Evolutionary conservation across 2,113 vertebrate genomes (phyloP).

Genomic region (Mugil cephalus): DNA sequence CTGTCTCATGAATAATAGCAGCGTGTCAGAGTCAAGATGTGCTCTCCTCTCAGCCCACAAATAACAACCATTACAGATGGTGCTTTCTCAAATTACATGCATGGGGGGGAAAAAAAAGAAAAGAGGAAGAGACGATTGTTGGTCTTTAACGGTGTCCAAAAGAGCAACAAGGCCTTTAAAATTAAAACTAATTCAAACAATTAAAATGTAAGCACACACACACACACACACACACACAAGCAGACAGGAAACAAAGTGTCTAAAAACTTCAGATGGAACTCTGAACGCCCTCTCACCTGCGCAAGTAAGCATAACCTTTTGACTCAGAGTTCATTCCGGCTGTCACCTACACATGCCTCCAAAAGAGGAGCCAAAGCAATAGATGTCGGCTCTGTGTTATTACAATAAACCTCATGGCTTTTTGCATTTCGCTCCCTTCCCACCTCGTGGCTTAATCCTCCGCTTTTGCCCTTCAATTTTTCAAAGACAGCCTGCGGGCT

Average conservation of each 20-base stretch:
- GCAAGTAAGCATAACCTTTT: slow-evolving; percentile 60
- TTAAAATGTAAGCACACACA: slow-evolving; percentile 48
- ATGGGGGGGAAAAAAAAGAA: slow-evolving; percentile 15
- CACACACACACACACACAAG: neutral
- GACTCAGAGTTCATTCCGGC: slow-evolving; percentile 60
- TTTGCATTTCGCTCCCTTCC: slow-evolving; percentile 61
- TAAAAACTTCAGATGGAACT: slow-evolving; percentile 60
- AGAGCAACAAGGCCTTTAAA: slow-evolving; percentile 23
- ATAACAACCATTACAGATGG: slow-evolving; percentile 81
- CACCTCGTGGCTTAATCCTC: slow-evolving; percentile 77
- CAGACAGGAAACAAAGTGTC: slow-evolving; percentile 22
- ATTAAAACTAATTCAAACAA: slow-evolving; percentile 63
- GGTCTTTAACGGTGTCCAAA: slow-evolving; percentile 31
- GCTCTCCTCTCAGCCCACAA: slow-evolving; percentile 60
- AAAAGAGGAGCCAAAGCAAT: slow-evolving; percentile 30
- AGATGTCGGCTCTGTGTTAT: slow-evolving; percentile 64
- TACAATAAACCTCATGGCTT: slow-evolving; percentile 68
- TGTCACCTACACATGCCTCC: slow-evolving; percentile 49
- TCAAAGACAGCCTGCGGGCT: slow-evolving; percentile 85
- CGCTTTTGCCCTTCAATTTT: slow-evolving; percentile 82
- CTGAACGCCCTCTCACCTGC: slow-evolving; percentile 40
- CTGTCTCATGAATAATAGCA: slow-evolving; percentile 80
- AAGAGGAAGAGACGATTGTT: slow-evolving; percentile 38
- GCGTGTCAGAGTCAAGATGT: slow-evolving; percentile 67
- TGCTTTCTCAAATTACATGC: slow-evolving; percentile 52